A percentile compares a stretch with the other conserved stretches of the same genome.
Evolutionary conservation across 2,113 vertebrate genomes (phyloP).

Genomic region (Phainopepla nitens): DNA sequence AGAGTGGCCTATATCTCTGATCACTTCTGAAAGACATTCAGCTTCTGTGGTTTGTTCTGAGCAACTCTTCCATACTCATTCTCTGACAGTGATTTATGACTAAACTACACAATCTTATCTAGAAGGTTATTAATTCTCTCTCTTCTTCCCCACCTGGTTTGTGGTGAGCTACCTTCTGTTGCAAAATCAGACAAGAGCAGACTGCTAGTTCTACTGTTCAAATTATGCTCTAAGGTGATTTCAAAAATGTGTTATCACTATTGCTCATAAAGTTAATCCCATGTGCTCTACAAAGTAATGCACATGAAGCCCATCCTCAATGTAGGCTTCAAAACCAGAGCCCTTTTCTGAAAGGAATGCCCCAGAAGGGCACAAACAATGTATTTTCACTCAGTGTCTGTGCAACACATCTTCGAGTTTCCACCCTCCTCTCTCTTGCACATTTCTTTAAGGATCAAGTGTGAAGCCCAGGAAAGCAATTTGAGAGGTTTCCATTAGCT

Average conservation of each 20-base stretch:
- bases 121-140: constrained; percentile 7
- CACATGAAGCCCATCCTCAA: neutral
- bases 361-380: neutral
- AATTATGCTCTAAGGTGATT: neutral
- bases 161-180: neutral
- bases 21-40: neutral
- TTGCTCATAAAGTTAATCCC: neutral
- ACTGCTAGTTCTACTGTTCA: neutral
- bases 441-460: neutral
- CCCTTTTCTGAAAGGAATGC: neutral
- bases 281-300: neutral
- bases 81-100: constrained; percentile 38
- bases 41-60: neutral
- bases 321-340: neutral
- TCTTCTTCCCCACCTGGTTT: neutral
- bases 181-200: neutral
- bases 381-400: neutral
- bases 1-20: neutral
- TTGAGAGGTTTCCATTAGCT: neutral
- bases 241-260: neutral
- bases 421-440: neutral
- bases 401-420: neutral
- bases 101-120: neutral
- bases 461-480: neutral
- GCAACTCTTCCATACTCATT: neutral